These are phyloP conservation scores for Hippocampus mohnikei DNA, from an alignment of 2,113 vertebrate species.

Conservation along the genomic window DNA sequence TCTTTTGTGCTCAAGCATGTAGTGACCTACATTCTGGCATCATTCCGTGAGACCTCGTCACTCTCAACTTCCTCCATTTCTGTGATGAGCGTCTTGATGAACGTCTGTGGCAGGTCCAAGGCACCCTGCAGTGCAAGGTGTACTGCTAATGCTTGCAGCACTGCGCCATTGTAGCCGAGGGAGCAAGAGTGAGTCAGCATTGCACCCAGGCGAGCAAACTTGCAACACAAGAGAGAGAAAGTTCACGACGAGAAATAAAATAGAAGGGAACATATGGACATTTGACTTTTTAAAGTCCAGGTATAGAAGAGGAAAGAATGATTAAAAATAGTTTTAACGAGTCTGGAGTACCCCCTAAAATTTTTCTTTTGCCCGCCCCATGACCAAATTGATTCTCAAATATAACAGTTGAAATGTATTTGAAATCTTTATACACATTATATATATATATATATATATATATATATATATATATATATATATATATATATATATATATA, in stretches of 20 bases:
- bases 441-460: no score
- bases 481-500: no score
- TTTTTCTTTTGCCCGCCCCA: no score
- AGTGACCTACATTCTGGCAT: constrained; percentile 82
- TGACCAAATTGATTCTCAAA: no score
- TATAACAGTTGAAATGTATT: no score
- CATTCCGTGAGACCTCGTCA: constrained; percentile 79
- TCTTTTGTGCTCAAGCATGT: background rate
- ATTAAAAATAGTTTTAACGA: no score
- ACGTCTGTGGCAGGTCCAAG: constrained; percentile 74
- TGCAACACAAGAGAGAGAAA: constrained; percentile 4
- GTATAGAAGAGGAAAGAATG: no score
- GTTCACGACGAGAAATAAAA: background rate
- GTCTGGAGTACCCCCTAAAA: no score
- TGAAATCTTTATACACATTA: no score
- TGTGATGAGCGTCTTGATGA: constrained; percentile 83
- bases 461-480: no score
- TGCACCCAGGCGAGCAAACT: constrained; percentile 86
- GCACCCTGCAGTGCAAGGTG: constrained; percentile 87
- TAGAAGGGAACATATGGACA: background rate
- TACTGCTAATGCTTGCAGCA: constrained; percentile 92
- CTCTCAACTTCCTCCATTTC: constrained; percentile 92
- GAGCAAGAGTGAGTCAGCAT: constrained; percentile 93
- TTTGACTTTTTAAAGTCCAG: background rate
- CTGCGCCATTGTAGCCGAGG: constrained; percentile 92